Evolutionary conservation across 1,140 invertebrate genomes (phyloP), one percentile per base, ranked within the genome.

Genomic region (Nilaparvata lugens): DNA sequence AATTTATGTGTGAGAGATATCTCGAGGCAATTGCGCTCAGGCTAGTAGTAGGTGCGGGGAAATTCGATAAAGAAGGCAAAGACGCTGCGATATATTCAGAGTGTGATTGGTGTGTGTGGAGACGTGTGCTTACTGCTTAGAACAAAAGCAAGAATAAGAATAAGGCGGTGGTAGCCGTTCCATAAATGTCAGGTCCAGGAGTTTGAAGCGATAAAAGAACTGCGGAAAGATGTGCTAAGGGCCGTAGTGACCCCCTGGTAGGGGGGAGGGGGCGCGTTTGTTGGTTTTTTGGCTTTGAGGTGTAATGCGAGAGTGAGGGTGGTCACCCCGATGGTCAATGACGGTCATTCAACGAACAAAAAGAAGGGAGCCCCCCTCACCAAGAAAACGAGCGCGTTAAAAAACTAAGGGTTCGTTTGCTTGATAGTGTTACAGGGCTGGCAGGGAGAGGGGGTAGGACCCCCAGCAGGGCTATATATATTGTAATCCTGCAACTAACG

Each of bases 321-420:
- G 7, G 3, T 11, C 31, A 4, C 31, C 31, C 2, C 31, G 45
- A 18, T 14, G 59, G 48, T 62, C 61, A 62, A 62, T 62, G 61
- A 62, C 55, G 61, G 61, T 62, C 61, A 62, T 62, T 62, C 45
- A 40, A 56, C 18, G 45, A n/a, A n/a, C n/a, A n/a, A n/a, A n/a
- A n/a, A n/a, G n/a, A n/a, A 9, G 1, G 31, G 31, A 2, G 31
- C 13, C n/a, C n/a, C n/a, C n/a, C n/a, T n/a, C n/a, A n/a, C n/a
- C 54, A 40, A 13, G 43, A 28, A 28, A 48, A 28, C 35, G 61
- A 28, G 40, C 28, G 61, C 35, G 61, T 62, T 62, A 62, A 62
- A 62, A 62, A 62, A 62, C 61, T 62, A 62, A 62, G 61, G 61
- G 61, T 62, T 56, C 61, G 61, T 62, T 62, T 56, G 55, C 43